Evolutionary conservation across 1,140 invertebrate genomes (phyloP).

Genomic region (Heliconius nattereri): DNA sequence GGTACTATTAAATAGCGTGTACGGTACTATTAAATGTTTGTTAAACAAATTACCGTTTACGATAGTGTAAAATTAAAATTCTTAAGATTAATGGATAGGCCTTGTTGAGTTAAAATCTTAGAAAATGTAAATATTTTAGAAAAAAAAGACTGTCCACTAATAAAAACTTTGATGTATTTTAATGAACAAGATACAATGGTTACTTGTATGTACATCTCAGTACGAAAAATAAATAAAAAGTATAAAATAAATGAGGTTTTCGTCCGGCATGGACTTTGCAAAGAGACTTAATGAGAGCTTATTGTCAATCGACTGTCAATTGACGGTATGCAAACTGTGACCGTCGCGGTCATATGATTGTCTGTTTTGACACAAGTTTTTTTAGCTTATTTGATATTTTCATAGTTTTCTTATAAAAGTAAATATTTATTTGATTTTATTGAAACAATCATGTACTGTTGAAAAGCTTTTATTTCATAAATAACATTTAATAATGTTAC

Average conservation of each 20-base stretch:
- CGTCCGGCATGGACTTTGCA: slow-evolving; percentile 28
- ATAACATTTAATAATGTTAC: too few species aligned
- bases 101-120: background rate
- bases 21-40: too few species aligned
- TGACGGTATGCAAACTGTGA: slow-evolving; percentile 51
- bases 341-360: slow-evolving; percentile 25
- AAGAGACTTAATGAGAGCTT: slow-evolving; percentile 60
- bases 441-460: background rate
- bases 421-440: background rate
- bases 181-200: background rate
- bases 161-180: background rate
- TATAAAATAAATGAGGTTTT: slow-evolving; percentile 25
- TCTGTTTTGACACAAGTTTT: background rate
- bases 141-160: background rate
- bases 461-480: too few species aligned
- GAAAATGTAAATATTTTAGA: background rate
- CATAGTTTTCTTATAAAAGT: background rate
- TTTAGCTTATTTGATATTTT: background rate
- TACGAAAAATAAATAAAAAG: slow-evolving; percentile 5
- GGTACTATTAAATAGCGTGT: too few species aligned
- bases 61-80: too few species aligned
- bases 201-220: slow-evolving; percentile 7
- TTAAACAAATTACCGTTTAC: too few species aligned
- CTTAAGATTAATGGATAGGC: too few species aligned
- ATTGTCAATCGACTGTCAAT: slow-evolving; percentile 62